Evolutionary conservation across 2,888 invertebrate species (phyloP).

Genomic region (Drosophila leonis): DNA sequence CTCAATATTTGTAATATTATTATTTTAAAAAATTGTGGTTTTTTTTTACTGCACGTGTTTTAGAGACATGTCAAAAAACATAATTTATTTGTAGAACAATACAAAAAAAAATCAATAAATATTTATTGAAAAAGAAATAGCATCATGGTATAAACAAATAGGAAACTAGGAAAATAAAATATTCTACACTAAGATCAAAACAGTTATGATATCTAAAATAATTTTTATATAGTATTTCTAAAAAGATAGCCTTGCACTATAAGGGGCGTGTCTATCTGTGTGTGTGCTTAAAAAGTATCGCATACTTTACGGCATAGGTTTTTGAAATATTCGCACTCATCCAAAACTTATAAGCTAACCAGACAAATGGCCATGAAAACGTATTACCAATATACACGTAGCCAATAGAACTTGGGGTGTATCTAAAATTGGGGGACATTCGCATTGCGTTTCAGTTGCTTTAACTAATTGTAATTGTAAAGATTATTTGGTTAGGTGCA

Average conservation of each 20-base stretch:
- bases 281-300: constrained; percentile 33
- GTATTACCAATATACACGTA: constrained; percentile 36
- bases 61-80: constrained; percentile 10
- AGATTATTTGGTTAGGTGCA: constrained; percentile 74
- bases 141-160: constrained; percentile 50
- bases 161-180: constrained; percentile 27
- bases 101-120: constrained; percentile 49
- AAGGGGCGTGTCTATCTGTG: constrained; percentile 12
- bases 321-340: constrained; percentile 3
- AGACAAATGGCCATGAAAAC: constrained; percentile 31
- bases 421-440: constrained; percentile 23
- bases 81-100: constrained; percentile 48
- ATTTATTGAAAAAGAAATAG: constrained; percentile 52
- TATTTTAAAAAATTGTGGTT: constrained; percentile 13
- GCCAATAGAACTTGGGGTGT: constrained; percentile 62
- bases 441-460: constrained; percentile 42
- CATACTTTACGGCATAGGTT: constrained; percentile 31
- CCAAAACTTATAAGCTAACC: constrained; percentile 39
- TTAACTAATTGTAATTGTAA: constrained; percentile 45
- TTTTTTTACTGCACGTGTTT: background rate
- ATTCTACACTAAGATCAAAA: constrained; percentile 27
- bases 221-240: constrained; percentile 16
- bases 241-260: constrained; percentile 41
- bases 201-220: constrained; percentile 13
- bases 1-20: constrained; percentile 18